Conservation (phyloP, 2,888 invertebrate species). For the Cerastoderma edule region DNA sequence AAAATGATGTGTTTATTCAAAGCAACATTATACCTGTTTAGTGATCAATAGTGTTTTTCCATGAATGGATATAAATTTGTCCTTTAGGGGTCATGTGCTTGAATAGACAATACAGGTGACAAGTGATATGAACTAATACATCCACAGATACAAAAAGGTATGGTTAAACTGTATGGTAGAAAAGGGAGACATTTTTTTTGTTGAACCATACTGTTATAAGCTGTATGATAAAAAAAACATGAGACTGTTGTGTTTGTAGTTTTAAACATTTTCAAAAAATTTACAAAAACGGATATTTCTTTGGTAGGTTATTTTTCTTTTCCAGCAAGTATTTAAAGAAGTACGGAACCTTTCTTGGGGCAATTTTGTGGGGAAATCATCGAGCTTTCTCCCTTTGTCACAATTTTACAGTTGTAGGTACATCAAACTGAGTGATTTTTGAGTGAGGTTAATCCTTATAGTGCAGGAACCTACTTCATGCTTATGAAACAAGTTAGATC, state of each 20-base stretch:
- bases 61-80: too few relatives aligned
- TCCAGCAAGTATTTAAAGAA: slow-evolving; percentile 2
- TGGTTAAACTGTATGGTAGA: neutral
- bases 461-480: too few relatives aligned
- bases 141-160: neutral
- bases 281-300: neutral
- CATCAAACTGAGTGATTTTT: neutral
- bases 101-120: too few relatives aligned
- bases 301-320: too few relatives aligned
- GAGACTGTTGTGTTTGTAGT: neutral
- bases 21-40: too few relatives aligned
- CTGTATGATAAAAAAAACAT: neutral
- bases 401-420: neutral
- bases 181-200: neutral
- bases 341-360: neutral
- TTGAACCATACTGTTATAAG: neutral
- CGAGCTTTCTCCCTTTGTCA: slow-evolving; percentile 2
- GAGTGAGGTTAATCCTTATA: too few relatives aligned
- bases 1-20: too few relatives aligned
- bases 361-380: neutral
- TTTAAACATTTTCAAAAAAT: neutral
- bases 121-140: too few relatives aligned
- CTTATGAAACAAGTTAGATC: too few relatives aligned
- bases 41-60: too few relatives aligned
- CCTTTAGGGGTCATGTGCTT: too few relatives aligned